These are phyloP conservation scores for Amphimedon queenslandica DNA, from an alignment of 37 sponge, comb jelly and placozoan species.

Conservation along the genomic window DNA sequence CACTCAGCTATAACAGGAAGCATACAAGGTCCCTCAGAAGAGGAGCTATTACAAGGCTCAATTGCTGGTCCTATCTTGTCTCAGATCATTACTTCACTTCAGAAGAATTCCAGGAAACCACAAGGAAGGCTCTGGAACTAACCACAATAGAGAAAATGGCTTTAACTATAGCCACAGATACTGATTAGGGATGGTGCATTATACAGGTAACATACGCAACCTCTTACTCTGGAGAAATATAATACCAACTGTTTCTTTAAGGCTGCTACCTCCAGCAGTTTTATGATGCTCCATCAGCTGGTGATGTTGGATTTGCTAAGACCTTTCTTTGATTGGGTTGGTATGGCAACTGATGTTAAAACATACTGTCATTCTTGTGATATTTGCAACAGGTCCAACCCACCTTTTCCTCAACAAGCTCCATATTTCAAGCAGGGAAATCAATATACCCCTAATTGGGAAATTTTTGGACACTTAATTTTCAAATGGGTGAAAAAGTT, in stretches of 20 bases:
- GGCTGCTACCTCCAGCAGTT: constrained; percentile 11
- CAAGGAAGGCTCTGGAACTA: not conserved
- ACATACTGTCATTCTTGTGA: constrained; percentile 26
- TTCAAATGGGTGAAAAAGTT: no score
- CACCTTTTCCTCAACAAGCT: constrained; percentile 10
- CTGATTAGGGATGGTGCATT: constrained; percentile 16
- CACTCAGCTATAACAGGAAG: no score
- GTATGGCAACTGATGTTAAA: constrained; percentile 21
- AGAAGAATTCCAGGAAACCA: not conserved
- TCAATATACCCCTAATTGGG: no score
- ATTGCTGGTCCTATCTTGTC: not conserved
- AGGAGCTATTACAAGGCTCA: not conserved
- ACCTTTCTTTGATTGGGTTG: constrained; percentile 13
- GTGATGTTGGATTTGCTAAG: constrained; percentile 5
- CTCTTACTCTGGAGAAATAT: not conserved
- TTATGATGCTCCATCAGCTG: constrained; percentile 13
- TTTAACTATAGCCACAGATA: constrained; percentile 9
- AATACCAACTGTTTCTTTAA: constrained; percentile 9
- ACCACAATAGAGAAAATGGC: not conserved
- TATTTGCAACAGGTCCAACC: constrained; percentile 15
- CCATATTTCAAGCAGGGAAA: not conserved
- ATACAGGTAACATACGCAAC: constrained; percentile 7
- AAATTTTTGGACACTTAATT: no score
- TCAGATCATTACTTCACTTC: not conserved
- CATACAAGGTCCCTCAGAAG: not conserved